Evolutionary conservation across 2,888 invertebrate genomes (phyloP).

Genomic region (Catonia carolina): DNA sequence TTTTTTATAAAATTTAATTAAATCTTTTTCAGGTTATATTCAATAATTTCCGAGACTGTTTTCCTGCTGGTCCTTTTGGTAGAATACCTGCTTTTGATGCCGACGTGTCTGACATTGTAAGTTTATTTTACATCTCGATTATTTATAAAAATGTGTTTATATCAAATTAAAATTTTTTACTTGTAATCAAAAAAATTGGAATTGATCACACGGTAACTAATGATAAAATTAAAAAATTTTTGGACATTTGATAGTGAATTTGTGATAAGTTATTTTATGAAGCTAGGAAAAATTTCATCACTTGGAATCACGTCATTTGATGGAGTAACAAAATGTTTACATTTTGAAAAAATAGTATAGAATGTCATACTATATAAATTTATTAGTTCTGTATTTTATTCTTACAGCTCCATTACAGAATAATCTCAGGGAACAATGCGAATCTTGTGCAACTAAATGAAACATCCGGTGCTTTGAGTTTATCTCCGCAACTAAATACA

Average conservation of each 20-base stretch:
- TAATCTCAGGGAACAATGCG: slow-evolving; percentile 88
- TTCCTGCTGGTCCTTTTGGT: slow-evolving; percentile 87
- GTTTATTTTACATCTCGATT: slow-evolving; percentile 7
- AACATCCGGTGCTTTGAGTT: slow-evolving; percentile 72
- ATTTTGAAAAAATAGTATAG: too few species aligned
- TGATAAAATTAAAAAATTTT: too few species aligned
- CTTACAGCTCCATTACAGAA: slow-evolving; percentile 63
- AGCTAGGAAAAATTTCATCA: too few species aligned
- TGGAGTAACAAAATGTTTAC: too few species aligned
- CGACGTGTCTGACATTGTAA: slow-evolving; percentile 74
- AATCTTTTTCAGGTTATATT: slow-evolving; percentile 71
- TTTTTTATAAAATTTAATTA: too few species aligned
- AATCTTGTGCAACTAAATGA: slow-evolving; percentile 78
- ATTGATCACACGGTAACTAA: too few species aligned
- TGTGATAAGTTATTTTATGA: too few species aligned
- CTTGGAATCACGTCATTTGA: too few species aligned
- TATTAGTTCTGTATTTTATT: too few species aligned
- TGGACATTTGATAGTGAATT: too few species aligned
- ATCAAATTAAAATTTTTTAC: not conserved
- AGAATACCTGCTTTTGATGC: slow-evolving; percentile 90
- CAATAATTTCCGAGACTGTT: slow-evolving; percentile 90
- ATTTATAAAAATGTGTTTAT: not conserved
- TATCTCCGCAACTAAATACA: slow-evolving; percentile 90
- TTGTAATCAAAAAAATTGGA: not conserved
- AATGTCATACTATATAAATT: too few species aligned